These are phyloP conservation scores for Nomada lathburiana DNA, from an alignment of 2,888 invertebrate species.

Conservation along the genomic window DNA sequence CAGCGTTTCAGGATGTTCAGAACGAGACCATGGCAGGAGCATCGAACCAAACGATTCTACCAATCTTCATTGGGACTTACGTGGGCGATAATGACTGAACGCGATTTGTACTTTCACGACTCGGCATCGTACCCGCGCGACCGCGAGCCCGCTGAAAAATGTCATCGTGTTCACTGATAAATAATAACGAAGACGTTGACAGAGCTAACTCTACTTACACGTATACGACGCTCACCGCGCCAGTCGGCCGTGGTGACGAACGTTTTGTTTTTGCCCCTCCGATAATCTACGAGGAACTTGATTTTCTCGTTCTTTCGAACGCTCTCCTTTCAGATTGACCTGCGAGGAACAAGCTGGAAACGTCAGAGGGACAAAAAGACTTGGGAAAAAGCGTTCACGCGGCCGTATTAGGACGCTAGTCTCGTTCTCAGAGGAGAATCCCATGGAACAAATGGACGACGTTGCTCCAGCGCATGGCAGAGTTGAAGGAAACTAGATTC, in stretches of 20 bases:
- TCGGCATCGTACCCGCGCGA: background rate
- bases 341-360: background rate
- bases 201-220: background rate
- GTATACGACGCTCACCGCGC: too few species aligned
- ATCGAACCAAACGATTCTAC: conserved; percentile 22
- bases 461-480: too few species aligned
- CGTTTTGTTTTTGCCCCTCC: conserved; percentile 22
- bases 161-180: conserved; percentile 29
- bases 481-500: background rate
- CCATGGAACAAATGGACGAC: background rate
- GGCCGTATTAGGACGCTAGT: conserved; percentile 27
- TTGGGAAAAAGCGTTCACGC: conserved; percentile 20
- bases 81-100: conserved; percentile 46
- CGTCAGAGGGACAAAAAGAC: background rate
- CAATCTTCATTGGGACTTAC: background rate
- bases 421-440: conserved; percentile 27
- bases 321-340: conserved; percentile 31
- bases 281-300: conserved; percentile 21
- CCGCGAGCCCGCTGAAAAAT: background rate
- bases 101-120: conserved; percentile 42
- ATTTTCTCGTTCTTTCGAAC: conserved; percentile 31
- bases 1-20: background rate
- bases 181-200: conserved; percentile 3
- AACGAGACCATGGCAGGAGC: conserved; percentile 16
- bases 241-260: background rate